These are phyloP conservation scores for Tethya wilhelma DNA, from an alignment of 37 sponge, comb jelly and placozoan genomes.

Conservation along the genomic window DNA sequence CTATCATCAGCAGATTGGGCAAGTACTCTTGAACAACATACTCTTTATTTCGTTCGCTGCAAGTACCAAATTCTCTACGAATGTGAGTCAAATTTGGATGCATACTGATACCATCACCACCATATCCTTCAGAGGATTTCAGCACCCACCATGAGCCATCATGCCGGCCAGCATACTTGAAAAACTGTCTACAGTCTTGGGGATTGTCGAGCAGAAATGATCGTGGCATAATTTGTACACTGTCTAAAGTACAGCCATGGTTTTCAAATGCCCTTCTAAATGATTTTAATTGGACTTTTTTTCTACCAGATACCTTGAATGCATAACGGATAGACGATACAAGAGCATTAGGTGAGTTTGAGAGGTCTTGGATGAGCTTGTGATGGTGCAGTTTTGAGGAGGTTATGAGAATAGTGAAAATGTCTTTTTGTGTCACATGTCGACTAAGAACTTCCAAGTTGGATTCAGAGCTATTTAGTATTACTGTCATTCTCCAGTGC, in stretches of 20 bases:
- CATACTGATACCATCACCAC: constrained; percentile 75
- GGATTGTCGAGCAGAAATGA: constrained; percentile 63
- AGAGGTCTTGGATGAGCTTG: constrained; percentile 2
- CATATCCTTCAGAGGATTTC: constrained; percentile 71
- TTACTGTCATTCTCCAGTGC: constrained; percentile 38
- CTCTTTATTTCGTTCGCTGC: constrained; percentile 20
- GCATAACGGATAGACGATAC: constrained; percentile 48
- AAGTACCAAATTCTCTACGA: constrained; percentile 40
- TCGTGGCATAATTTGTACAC: constrained; percentile 60
- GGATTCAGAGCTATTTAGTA: constrained; percentile 21
- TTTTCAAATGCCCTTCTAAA: constrained; percentile 26
- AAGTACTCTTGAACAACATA: constrained; percentile 80
- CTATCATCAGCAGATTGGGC: constrained; percentile 49
- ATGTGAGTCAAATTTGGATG: constrained; percentile 31
- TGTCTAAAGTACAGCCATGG: constrained; percentile 64
- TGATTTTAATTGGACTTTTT: constrained; percentile 61
- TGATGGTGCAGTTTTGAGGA: constrained; percentile 31
- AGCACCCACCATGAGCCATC: constrained; percentile 68
- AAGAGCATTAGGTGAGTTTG: constrained; percentile 31
- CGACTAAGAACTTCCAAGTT: not conserved
- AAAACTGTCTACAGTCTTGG: constrained; percentile 62
- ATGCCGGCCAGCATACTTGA: constrained; percentile 34
- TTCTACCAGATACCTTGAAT: constrained; percentile 72
- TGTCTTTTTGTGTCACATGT: not conserved
- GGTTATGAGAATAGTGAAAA: constrained; percentile 37